phyloP scores from a whole-genome alignment of 2,113 vertebrate genomes.

The Chaetorhynchus papuensis region DNA sequence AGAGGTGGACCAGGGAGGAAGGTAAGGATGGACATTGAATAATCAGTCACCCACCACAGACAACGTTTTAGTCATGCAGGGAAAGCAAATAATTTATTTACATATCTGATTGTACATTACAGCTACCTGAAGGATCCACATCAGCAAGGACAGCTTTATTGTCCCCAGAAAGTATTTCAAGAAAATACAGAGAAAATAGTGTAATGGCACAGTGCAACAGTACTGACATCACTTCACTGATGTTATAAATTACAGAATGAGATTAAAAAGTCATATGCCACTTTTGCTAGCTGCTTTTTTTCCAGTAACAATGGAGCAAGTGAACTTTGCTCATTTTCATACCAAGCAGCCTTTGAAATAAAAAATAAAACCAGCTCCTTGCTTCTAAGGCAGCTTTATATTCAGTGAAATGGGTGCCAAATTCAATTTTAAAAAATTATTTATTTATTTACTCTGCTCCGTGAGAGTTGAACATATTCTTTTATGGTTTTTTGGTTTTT shows the following conservation, averaged over 20 bases:
- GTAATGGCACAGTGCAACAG: background rate
- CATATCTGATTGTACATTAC: slow-evolving; percentile 58
- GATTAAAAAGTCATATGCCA: background rate
- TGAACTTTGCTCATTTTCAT: background rate
- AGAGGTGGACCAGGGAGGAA: background rate
- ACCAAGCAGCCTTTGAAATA: background rate
- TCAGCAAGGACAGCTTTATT: background rate
- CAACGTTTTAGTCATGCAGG: slow-evolving; percentile 51
- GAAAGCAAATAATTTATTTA: slow-evolving; percentile 75
- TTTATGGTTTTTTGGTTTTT: background rate
- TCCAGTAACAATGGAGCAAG: background rate
- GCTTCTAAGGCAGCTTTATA: background rate
- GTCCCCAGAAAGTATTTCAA: background rate
- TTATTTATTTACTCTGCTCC: background rate
- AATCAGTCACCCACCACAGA: background rate
- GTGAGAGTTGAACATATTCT: background rate
- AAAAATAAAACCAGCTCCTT: background rate
- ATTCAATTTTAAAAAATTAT: background rate
- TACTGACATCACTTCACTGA: background rate
- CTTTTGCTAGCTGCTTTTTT: background rate
- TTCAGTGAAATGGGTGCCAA: background rate
- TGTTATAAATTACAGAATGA: background rate
- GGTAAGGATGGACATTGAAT: background rate
- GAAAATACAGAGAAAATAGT: slow-evolving; percentile 11
- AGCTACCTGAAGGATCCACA: slow-evolving; percentile 38